These are phyloP conservation scores for Bombyx huttoni DNA, from an alignment of 2,888 invertebrate species.

Conservation along the genomic window DNA sequence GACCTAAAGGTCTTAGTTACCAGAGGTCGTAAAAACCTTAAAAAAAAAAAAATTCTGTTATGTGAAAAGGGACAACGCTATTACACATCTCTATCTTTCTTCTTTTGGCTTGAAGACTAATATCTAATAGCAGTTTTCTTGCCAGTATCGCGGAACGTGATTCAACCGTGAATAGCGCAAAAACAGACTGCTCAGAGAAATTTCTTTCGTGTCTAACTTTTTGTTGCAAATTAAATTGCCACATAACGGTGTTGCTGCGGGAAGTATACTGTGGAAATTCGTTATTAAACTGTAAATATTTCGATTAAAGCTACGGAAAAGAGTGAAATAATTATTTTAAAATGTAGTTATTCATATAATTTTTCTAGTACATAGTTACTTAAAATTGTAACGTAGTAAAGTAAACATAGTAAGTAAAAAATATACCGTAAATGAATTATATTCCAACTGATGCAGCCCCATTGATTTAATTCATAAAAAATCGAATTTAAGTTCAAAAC, in stretches of 20 bases:
- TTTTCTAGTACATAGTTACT: no score
- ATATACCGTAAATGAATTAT: no score
- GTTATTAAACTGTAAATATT: neutral
- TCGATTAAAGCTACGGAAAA: no score
- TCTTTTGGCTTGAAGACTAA: conserved; percentile 21
- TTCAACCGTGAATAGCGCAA: conserved; percentile 44
- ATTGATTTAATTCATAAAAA: no score
- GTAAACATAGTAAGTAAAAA: no score
- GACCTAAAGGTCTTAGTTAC: no score
- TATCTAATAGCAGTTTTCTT: conserved; percentile 26
- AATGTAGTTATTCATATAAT: no score
- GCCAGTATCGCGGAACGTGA: conserved; percentile 41
- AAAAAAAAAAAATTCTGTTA: conserved; percentile 13
- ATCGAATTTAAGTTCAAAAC: no score
- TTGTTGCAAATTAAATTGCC: conserved; percentile 44
- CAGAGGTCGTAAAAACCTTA: no score
- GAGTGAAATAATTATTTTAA: no score
- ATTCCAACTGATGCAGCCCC: no score
- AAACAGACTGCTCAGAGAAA: conserved; percentile 47
- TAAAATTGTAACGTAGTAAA: no score
- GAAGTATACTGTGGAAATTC: neutral
- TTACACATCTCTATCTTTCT: conserved; percentile 13
- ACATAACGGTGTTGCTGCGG: conserved; percentile 40
- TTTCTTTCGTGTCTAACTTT: conserved; percentile 41
- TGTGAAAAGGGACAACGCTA: conserved; percentile 15